Conservation (phyloP, 2,113 vertebrate genomes). For the Petromus typicus region DNA sequence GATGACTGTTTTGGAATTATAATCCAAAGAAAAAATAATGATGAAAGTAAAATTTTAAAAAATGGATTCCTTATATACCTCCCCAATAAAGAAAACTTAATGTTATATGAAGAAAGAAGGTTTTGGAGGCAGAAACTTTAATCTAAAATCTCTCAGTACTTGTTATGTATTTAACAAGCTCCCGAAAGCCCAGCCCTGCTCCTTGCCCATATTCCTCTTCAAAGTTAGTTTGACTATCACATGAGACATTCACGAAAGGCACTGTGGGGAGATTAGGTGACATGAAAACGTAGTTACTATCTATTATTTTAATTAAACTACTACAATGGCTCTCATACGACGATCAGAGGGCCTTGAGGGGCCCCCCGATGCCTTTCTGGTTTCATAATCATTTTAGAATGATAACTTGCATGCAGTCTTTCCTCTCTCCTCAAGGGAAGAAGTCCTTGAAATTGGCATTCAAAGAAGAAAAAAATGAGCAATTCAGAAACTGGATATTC, state of each 20-base stretch:
- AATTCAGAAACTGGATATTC: background rate
- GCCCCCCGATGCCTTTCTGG: background rate
- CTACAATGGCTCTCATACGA: background rate
- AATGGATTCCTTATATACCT: background rate
- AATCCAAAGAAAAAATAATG: background rate
- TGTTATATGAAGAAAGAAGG: background rate
- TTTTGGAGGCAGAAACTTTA: background rate
- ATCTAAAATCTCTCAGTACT: conserved; percentile 26
- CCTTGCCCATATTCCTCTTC: background rate
- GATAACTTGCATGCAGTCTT: background rate
- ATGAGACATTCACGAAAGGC: background rate
- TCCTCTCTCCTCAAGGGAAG: background rate
- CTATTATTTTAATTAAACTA: background rate
- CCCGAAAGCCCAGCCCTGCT: background rate
- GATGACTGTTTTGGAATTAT: background rate
- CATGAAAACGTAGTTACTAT: background rate
- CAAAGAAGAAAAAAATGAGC: background rate
- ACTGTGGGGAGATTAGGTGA: background rate
- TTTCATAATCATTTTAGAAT: background rate
- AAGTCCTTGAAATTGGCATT: background rate
- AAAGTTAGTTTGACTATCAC: background rate
- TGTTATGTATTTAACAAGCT: background rate
- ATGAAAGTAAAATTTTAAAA: background rate
- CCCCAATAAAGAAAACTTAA: background rate
- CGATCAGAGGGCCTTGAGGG: background rate